Conservation (phyloP, 2,888 invertebrate genomes). For the Athrips mouffetella region DNA sequence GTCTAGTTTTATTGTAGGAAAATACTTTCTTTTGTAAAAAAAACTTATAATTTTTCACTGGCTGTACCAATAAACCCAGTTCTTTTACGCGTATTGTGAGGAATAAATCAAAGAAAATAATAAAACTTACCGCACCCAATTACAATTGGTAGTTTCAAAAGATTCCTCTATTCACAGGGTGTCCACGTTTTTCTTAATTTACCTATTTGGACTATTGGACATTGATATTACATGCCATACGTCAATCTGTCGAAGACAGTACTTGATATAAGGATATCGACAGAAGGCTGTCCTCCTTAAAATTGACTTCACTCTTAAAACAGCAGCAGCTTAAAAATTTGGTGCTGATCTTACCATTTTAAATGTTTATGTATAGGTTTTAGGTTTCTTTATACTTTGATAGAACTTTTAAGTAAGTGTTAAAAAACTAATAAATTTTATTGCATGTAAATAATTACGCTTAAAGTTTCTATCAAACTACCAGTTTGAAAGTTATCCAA, state of each 20-base stretch:
- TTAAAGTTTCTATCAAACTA: background rate
- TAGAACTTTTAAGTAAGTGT: too few species aligned
- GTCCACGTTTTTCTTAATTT: background rate
- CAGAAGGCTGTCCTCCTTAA: too few species aligned
- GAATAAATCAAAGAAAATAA: background rate
- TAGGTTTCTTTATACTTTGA: too few species aligned
- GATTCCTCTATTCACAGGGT: background rate
- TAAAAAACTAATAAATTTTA: too few species aligned
- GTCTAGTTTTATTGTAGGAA: too few species aligned
- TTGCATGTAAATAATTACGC: too few species aligned
- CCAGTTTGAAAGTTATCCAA: background rate
- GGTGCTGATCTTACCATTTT: too few species aligned
- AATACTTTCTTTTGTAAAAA: too few species aligned
- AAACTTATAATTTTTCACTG: background rate
- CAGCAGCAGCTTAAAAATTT: too few species aligned
- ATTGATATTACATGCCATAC: background rate
- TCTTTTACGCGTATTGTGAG: background rate
- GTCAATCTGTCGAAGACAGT: background rate
- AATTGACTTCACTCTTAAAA: too few species aligned
- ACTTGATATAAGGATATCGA: too few species aligned
- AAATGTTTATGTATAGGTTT: too few species aligned
- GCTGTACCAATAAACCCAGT: background rate
- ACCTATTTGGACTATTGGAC: background rate
- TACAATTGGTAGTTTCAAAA: background rate
- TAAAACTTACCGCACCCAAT: background rate